These are phyloP conservation scores for Formica selysi DNA, from an alignment of 1,140 invertebrate genomes.

Conservation along the genomic window DNA sequence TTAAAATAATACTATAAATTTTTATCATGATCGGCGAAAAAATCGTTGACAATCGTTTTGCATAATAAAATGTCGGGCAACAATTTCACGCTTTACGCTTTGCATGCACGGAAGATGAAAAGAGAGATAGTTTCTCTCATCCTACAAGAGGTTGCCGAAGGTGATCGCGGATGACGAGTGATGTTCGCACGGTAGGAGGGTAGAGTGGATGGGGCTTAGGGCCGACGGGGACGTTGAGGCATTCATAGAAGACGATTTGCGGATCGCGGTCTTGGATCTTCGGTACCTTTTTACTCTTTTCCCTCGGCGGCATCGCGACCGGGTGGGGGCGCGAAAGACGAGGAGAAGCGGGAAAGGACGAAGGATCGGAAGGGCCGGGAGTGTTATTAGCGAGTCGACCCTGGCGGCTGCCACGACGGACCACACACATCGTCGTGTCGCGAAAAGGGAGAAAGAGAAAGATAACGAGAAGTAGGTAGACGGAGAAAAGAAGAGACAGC, in stretches of 20 bases:
- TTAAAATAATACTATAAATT: neutral
- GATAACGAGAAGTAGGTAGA: conserved; percentile 55
- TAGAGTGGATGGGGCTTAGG: conserved; percentile 42
- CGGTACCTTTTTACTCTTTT: conserved; percentile 80
- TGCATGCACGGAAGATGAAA: neutral
- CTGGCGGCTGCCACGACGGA: conserved; percentile 83
- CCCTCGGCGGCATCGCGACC: conserved; percentile 55
- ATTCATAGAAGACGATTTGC: conserved; percentile 83
- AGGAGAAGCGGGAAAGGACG: conserved; percentile 44
- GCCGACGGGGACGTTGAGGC: conserved; percentile 69
- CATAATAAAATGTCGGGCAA: neutral
- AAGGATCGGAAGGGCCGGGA: conserved; percentile 69
- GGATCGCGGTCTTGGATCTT: conserved; percentile 76
- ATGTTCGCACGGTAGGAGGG: conserved; percentile 58
- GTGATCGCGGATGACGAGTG: conserved; percentile 72
- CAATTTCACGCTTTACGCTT: conserved; percentile 17
- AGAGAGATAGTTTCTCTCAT: conserved; percentile 4
- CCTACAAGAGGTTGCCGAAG: conserved; percentile 53
- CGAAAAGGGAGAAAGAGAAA: conserved; percentile 70
- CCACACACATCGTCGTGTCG: conserved; percentile 83
- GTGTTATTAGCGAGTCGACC: conserved; percentile 84
- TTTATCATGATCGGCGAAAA: neutral
- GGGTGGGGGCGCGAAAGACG: conserved; percentile 63
- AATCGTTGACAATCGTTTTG: neutral
- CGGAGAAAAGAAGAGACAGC: conserved; percentile 7